Evolutionary conservation across 37 sponge, comb jelly and placozoan genomes (phyloP).

Genomic region (Bolinopsis microptera): DNA sequence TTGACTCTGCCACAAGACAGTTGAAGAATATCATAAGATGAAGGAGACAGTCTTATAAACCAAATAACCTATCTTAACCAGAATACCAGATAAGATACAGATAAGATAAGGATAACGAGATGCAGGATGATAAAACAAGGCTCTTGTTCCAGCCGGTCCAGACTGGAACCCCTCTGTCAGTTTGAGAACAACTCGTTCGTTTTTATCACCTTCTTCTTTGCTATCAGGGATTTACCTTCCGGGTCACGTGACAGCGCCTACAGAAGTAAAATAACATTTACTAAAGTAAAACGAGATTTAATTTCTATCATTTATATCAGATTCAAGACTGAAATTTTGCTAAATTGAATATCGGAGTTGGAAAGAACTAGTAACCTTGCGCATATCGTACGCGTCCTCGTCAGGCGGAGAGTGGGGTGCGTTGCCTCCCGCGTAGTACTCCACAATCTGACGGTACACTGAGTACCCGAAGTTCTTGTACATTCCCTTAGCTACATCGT

Average conservation of each 20-base stretch:
- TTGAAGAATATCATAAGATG: no score
- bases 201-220: conserved; percentile 50
- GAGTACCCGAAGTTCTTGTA: conserved; percentile 90
- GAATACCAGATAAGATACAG: no score
- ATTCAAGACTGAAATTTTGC: no score
- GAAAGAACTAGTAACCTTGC: no score
- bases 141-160: neutral
- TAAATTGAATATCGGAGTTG: no score
- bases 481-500: conserved; percentile 86
- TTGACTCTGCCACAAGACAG: no score
- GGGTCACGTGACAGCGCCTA: conserved; percentile 61
- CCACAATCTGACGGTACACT: conserved; percentile 79
- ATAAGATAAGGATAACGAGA: no score
- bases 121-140: neutral
- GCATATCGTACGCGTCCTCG: conserved; percentile 87
- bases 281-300: no score
- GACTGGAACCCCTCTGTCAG: neutral
- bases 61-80: no score
- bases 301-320: no score
- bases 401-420: conserved; percentile 66
- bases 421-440: conserved; percentile 81
- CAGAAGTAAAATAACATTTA: no score
- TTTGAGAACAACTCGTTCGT: conserved; percentile 44
- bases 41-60: no score
- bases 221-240: conserved; percentile 17